Conservation (phyloP, 2,888 invertebrate species). For the Orgyia antiqua region DNA sequence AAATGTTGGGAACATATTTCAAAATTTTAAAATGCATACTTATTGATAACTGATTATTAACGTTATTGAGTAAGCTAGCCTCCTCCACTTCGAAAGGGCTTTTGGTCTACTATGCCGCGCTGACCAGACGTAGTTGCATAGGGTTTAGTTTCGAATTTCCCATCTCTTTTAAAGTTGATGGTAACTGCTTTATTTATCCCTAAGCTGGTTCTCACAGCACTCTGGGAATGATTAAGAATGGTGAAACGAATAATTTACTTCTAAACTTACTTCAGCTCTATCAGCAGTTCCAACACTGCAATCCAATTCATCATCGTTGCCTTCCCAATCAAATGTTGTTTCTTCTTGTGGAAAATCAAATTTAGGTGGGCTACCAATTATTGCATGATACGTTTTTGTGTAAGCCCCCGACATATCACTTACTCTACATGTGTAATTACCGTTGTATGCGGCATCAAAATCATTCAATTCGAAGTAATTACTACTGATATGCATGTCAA, state of each 20-base stretch:
- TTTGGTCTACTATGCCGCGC: too few relatives aligned
- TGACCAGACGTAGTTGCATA: too few relatives aligned
- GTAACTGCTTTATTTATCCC: too few relatives aligned
- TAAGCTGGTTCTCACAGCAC: too few relatives aligned
- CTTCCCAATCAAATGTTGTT: slow-evolving; percentile 11
- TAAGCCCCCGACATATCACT: slow-evolving; percentile 12
- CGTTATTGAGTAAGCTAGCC: too few relatives aligned
- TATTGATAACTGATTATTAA: too few relatives aligned
- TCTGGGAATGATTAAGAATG: too few relatives aligned
- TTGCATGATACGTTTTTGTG: slow-evolving; percentile 20
- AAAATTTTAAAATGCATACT: too few relatives aligned
- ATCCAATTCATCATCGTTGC: slow-evolving; percentile 7
- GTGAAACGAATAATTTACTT: too few relatives aligned
- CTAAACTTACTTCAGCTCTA: slow-evolving; percentile 13
- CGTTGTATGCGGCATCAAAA: slow-evolving; percentile 6
- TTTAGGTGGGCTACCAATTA: slow-evolving; percentile 17
- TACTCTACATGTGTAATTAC: slow-evolving; percentile 26
- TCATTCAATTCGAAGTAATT: slow-evolving; percentile 6
- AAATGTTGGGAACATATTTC: background rate
- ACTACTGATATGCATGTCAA: slow-evolving; percentile 1
- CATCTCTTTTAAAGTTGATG: too few relatives aligned
- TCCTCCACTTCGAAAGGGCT: too few relatives aligned
- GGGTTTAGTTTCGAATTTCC: too few relatives aligned
- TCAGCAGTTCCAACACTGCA: slow-evolving; percentile 15
- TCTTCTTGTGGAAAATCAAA: slow-evolving; percentile 1